Evolutionary conservation across 2,113 vertebrate genomes (phyloP).

Genomic region (Dendropsophus ebraccatus): DNA sequence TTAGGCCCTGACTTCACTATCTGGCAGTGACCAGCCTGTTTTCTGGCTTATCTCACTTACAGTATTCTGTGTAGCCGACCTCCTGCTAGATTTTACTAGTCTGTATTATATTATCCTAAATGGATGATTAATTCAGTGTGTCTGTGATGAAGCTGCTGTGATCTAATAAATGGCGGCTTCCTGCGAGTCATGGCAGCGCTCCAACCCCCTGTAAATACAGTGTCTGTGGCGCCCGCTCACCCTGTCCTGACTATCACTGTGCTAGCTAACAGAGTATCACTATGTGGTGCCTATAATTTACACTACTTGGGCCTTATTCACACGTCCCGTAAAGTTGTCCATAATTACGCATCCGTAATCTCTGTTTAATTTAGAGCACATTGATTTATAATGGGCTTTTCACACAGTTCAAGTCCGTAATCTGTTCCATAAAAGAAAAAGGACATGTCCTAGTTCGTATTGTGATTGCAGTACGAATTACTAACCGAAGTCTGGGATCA

Average conservation of each 20-base stretch:
- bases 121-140: not conserved
- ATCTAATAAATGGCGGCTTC: not conserved
- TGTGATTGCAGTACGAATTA: too few relatives aligned
- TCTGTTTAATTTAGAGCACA: too few relatives aligned
- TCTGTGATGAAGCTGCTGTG: constrained; percentile 7
- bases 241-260: not conserved
- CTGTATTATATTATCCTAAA: not conserved
- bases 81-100: not conserved
- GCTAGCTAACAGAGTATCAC: too few relatives aligned
- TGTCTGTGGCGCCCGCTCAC: not conserved
- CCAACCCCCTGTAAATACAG: not conserved
- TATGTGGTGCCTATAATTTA: too few relatives aligned
- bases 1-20: not conserved
- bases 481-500: too few relatives aligned
- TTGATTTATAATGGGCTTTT: too few relatives aligned
- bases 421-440: too few relatives aligned
- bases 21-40: not conserved
- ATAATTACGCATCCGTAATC: too few relatives aligned
- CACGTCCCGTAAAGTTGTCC: too few relatives aligned
- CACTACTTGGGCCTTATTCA: too few relatives aligned
- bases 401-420: too few relatives aligned
- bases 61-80: not conserved
- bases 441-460: too few relatives aligned
- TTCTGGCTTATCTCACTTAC: not conserved
- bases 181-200: not conserved